phyloP scores from a whole-genome alignment of 2,888 invertebrate species.

The Napeogenes sylphis region DNA sequence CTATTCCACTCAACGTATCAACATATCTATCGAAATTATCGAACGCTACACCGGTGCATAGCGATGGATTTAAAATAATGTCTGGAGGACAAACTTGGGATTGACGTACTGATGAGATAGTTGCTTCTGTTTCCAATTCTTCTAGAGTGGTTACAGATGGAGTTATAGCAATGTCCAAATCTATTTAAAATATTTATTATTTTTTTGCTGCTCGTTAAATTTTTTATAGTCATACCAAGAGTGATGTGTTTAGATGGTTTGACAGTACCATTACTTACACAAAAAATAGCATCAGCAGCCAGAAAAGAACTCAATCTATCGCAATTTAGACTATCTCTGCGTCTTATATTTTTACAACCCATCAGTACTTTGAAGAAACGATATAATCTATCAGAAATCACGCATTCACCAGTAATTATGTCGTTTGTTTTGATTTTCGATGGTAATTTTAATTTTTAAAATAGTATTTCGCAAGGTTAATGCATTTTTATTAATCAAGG shows the following conservation, averaged over 20 bases:
- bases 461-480: too few species aligned
- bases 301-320: too few species aligned
- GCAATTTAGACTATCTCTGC: too few species aligned
- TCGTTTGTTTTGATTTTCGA: too few species aligned
- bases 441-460: too few species aligned
- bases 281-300: too few species aligned
- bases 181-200: slow-evolving; percentile 37
- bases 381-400: too few species aligned
- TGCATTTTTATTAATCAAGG: too few species aligned
- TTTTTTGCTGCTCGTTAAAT: slow-evolving; percentile 37
- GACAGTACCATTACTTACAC: slow-evolving; percentile 15
- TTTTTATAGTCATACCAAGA: slow-evolving; percentile 37
- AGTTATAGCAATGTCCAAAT: slow-evolving; percentile 34
- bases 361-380: too few species aligned
- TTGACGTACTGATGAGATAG: neutral
- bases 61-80: neutral
- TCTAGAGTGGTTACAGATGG: slow-evolving; percentile 38
- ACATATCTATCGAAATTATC: slow-evolving; percentile 6
- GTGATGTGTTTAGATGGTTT: slow-evolving; percentile 38
- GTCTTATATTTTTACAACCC: too few species aligned
- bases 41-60: slow-evolving; percentile 6
- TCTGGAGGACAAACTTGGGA: too few species aligned
- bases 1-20: slow-evolving; percentile 8
- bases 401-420: too few species aligned
- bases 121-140: slow-evolving; percentile 40